Conservation (phyloP, 2,113 vertebrate genomes). For the Gobiocypris rarus region DNA sequence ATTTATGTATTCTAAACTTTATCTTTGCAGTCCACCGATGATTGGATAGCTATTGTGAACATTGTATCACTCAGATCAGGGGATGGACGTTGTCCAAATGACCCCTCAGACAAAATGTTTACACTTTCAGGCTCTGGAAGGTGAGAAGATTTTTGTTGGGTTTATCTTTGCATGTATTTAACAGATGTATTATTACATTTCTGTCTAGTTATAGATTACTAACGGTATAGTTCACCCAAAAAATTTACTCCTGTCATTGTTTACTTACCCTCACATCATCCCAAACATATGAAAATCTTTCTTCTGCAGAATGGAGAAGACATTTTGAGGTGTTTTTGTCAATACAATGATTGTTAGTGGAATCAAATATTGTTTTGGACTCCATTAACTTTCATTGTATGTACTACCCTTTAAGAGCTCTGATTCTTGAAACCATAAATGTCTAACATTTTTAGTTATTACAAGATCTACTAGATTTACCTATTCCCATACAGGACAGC, state of each 20-base stretch:
- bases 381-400: not conserved
- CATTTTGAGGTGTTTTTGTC: too few species aligned
- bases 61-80: constrained; percentile 60
- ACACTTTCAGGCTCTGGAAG: constrained; percentile 75
- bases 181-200: not conserved
- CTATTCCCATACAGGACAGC: constrained; percentile 68
- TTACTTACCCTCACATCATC: not conserved
- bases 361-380: not conserved
- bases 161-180: not conserved
- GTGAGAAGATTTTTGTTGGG: constrained; percentile 61
- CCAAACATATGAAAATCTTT: not conserved
- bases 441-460: not conserved
- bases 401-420: not conserved
- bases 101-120: constrained; percentile 62
- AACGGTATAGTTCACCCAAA: not conserved
- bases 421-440: not conserved
- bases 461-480: not conserved
- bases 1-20: not conserved
- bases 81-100: constrained; percentile 65
- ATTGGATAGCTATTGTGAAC: constrained; percentile 79
- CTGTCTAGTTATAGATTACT: not conserved
- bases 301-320: not conserved
- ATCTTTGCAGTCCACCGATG: constrained; percentile 74
- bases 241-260: not conserved
- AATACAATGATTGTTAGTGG: not conserved